Evolutionary conservation across 1,140 invertebrate species (phyloP), one percentile per base, ranked within the genome.

Genomic region (Fopius arisanus): DNA sequence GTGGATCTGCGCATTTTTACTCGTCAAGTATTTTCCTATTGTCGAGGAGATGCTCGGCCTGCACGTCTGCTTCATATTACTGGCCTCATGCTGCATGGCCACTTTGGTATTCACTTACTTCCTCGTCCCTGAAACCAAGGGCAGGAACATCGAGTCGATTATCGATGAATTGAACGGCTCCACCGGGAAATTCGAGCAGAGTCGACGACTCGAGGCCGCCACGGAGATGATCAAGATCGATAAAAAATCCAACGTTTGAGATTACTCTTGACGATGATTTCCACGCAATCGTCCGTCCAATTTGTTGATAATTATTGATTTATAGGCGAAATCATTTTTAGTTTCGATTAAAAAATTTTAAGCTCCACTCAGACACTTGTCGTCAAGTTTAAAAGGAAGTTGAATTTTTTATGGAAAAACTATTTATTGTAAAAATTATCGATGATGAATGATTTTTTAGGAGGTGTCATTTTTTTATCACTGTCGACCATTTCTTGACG

Each of bases 41-140:
- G 1, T 87, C 1, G 78, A 84, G 9, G 41, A 5, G 0, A 2
- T 81, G 1, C 4, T 88, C 0, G 85, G 83, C 2, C 80, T 82
- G 9, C 70, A 84, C 31, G 83, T 81, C 1, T 88, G 86, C 66
- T 88, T 87, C 72, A 84, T 83, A 7, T 12, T 85, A 3, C 75
- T 88, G 3, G 78, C 78, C 0, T 26, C 10, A 0, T 81, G 70
- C 4, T 86, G 82, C 59, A 67, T 67, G 0, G 37, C 4, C 1
- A 79, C 43, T 2, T 82, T 84, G 59, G 0, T 83, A 0, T 84
- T 86, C 28, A 76, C 69, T 78, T 90, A 79, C 70, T 85, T 74
- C 1, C 78, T 91, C 9, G 78, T 93, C 1, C 92, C 92, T 0
- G 92, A 93, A 82, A 93, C 92, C 0, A 93, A 92, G 78, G 91